phyloP scores from a whole-genome alignment of 1,140 invertebrate species.

The Drosophila sechellia region DNA sequence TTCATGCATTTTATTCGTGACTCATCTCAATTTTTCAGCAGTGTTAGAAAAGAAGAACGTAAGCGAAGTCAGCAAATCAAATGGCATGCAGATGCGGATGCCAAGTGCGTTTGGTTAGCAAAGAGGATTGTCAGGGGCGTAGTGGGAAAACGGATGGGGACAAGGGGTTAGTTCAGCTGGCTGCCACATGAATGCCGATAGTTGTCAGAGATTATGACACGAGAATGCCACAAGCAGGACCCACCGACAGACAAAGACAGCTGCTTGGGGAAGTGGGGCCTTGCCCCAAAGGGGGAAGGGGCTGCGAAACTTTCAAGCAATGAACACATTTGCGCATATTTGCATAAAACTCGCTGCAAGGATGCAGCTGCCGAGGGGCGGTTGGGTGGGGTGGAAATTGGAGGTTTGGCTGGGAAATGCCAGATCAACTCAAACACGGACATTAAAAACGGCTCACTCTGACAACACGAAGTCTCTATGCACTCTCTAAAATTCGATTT shows the following conservation, averaged over 20 bases:
- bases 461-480: constrained; percentile 30
- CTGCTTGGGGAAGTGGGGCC: background rate
- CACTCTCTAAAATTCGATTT: constrained; percentile 35
- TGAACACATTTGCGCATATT: constrained; percentile 81
- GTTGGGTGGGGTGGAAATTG: background rate
- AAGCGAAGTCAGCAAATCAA: constrained; percentile 70
- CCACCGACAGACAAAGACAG: constrained; percentile 18
- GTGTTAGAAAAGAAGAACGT: constrained; percentile 21
- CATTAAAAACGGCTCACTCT: constrained; percentile 43
- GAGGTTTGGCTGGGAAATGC: constrained; percentile 31
- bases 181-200: constrained; percentile 77
- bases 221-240: constrained; percentile 59
- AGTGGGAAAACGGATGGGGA: background rate
- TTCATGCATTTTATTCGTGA: background rate
- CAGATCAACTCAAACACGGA: constrained; percentile 53
- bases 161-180: constrained; percentile 29
- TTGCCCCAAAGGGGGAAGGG: background rate
- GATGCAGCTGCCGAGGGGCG: constrained; percentile 20
- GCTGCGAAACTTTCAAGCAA: constrained; percentile 69
- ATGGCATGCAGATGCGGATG: constrained; percentile 53
- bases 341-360: constrained; percentile 75
- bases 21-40: constrained; percentile 1
- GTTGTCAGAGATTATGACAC: constrained; percentile 82
- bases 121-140: constrained; percentile 26
- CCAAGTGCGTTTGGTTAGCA: constrained; percentile 32